Base-by-base conservation (phyloP, 2,797 vertebrate species). In the Myotis pilosus region DNA sequence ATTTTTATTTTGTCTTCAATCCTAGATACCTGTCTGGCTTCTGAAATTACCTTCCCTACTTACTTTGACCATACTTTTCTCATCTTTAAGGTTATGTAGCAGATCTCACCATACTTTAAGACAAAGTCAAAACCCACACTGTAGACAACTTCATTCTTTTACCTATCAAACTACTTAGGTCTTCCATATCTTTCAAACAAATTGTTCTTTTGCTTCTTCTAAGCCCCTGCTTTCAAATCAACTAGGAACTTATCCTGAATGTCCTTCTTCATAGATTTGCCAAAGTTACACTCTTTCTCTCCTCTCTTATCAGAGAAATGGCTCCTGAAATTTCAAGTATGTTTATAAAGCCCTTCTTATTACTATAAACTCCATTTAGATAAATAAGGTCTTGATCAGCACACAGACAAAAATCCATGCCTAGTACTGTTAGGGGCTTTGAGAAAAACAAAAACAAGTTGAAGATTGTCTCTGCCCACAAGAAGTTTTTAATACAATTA, bases 291-390 rank as follows among this genome's bases (percentile, higher is more conserved):
- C 60, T 76, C 49, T 69, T 90, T 68, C 49, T 91, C 16, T 49
- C 60, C 66, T 95, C 10, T 75, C 23, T 44, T 72, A 53, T 28
- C n/a, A 80, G 38, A 84, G 57, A 91, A 75, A 68, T 8, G 64
- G 79, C 41, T 91, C 79, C 81, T 81, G 10, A 95, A 91, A 81
- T 92, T 38, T 72, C 44, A 87, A 89, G 71, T 16, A 68, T 62
- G 51, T 64, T 30, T 47, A 75, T 57, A 33, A 83, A 91, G n/a
- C 17, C 36, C 44, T 79, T 76, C 53, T 87, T 36, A 88, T 44
- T 72, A 30, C 64, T 47, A 85, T 28, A 38, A 74, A 64, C 36
- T 88, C 38, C 28, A 81, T 33, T 91, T 68, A 80, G 85, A 69
- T 78, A 81, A 89, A 93, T 11, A 71, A 55, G 5, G 82, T 38